A percentile compares a stretch with the other conserved stretches of the same genome.
Evolutionary conservation across 53 echinoderm and acorn worm genomes (phyloP).

Genomic region (Hippasteria phrygiana): DNA sequence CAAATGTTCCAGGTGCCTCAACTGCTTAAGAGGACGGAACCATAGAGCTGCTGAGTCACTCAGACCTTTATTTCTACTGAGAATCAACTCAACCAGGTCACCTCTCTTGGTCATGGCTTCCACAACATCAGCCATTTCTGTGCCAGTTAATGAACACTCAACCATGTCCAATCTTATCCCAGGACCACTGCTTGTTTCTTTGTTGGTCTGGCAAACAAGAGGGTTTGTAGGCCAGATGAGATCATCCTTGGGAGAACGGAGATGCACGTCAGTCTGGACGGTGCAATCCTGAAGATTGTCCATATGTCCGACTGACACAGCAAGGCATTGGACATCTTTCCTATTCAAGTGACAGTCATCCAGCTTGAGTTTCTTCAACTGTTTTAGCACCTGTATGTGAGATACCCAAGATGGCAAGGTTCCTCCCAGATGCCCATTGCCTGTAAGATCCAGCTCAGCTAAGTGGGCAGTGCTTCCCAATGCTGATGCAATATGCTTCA

Average conservation of each 20-base stretch:
- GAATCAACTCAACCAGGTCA: conserved; percentile 9
- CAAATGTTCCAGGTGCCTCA: conserved; percentile 9
- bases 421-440: conserved; percentile 7
- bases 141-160: conserved; percentile 20
- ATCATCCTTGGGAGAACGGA: background rate
- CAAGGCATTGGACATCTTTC: background rate
- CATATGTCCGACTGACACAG: background rate
- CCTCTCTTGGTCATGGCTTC: background rate
- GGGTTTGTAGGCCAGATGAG: conserved; percentile 12
- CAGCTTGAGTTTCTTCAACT: background rate
- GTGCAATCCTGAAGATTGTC: background rate
- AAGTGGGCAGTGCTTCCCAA: background rate
- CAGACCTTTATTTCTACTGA: conserved; percentile 8
- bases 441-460: conserved; percentile 23
- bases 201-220: background rate
- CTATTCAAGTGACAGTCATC: conserved; percentile 20
- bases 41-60: conserved; percentile 10
- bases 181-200: background rate
- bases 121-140: background rate
- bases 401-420: conserved; percentile 6
- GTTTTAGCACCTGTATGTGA: conserved; percentile 2
- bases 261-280: background rate
- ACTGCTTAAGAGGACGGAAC: background rate
- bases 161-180: conserved; percentile 7
- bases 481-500: conserved; percentile 24